phyloP scores from a whole-genome alignment of 2,797 vertebrate genomes.

The Pseudomugil tenellus region DNA sequence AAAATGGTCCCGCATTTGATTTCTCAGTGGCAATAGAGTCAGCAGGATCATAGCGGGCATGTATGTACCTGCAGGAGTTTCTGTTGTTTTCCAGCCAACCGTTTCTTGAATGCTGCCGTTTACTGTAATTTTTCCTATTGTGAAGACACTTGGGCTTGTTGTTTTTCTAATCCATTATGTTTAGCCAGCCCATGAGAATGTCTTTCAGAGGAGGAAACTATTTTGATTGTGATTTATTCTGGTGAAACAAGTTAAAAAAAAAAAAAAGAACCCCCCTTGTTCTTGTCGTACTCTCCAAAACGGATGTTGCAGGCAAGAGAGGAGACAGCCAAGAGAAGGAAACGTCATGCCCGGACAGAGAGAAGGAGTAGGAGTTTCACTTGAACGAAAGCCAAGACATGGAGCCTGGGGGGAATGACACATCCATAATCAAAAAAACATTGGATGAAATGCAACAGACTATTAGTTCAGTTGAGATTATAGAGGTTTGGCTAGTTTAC shows the following conservation, averaged over 20 bases:
- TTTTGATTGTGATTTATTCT: neutral
- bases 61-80: conserved; percentile 83
- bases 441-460: neutral
- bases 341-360: conserved; percentile 26
- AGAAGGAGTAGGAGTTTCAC: conserved; percentile 75
- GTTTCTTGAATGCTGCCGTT: conserved; percentile 45
- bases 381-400: conserved; percentile 78
- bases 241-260: neutral
- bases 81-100: conserved; percentile 83
- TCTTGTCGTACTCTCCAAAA: neutral
- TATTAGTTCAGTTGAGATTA: neutral
- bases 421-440: conserved; percentile 1
- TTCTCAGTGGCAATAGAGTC: conserved; percentile 41
- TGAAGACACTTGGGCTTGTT: conserved; percentile 1
- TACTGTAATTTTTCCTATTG: conserved; percentile 31
- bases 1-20: conserved; percentile 33
- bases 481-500: neutral
- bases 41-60: conserved; percentile 64
- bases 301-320: conserved; percentile 22
- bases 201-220: neutral
- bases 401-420: conserved; percentile 45
- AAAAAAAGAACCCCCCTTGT: neutral
- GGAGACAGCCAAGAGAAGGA: conserved; percentile 20
- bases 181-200: neutral
- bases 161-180: conserved; percentile 19